Percentiles rank a stretch among this genome's conserved stretches.
Evolutionary conservation across 2,888 invertebrate genomes (phyloP).

Genomic region (Malthinus flaveolus): DNA sequence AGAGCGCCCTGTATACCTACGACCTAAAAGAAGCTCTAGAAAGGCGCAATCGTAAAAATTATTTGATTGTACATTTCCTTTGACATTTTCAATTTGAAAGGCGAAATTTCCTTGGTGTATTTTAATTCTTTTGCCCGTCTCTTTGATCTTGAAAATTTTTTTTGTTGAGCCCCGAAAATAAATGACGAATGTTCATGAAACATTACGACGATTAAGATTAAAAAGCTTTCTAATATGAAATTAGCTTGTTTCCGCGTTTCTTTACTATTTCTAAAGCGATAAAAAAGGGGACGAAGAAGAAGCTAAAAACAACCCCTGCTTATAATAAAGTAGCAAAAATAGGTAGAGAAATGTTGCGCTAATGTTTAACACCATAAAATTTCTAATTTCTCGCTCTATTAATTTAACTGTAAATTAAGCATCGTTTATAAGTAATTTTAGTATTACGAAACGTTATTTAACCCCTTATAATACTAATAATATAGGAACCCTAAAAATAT

Average conservation of each 20-base stretch:
- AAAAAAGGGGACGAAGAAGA: not conserved
- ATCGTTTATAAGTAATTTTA: constrained; percentile 29
- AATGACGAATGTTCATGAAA: not conserved
- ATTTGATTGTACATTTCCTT: too few relatives aligned
- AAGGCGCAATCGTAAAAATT: too few relatives aligned
- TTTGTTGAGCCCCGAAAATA: too few relatives aligned
- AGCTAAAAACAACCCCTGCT: constrained; percentile 5
- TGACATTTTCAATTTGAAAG: too few relatives aligned
- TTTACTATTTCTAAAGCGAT: not conserved
- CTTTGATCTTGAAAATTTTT: too few relatives aligned
- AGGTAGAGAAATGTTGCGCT: constrained; percentile 8
- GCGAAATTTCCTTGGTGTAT: too few relatives aligned
- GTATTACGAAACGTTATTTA: constrained; percentile 24
- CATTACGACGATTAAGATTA: constrained; percentile 4
- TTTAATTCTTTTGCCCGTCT: too few relatives aligned
- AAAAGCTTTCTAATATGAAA: constrained; percentile 2
- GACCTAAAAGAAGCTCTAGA: not conserved
- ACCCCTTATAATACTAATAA: constrained; percentile 29
- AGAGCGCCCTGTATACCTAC: not conserved
- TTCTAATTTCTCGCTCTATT: constrained; percentile 35
- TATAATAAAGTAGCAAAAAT: constrained; percentile 10
- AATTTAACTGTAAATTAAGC: constrained; percentile 32
- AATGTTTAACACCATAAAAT: constrained; percentile 24
- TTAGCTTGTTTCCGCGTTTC: not conserved
- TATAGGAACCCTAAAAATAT: constrained; percentile 23